Base-by-base conservation (phyloP, 2,797 vertebrate genomes). In the Galagoides demidoff region DNA sequence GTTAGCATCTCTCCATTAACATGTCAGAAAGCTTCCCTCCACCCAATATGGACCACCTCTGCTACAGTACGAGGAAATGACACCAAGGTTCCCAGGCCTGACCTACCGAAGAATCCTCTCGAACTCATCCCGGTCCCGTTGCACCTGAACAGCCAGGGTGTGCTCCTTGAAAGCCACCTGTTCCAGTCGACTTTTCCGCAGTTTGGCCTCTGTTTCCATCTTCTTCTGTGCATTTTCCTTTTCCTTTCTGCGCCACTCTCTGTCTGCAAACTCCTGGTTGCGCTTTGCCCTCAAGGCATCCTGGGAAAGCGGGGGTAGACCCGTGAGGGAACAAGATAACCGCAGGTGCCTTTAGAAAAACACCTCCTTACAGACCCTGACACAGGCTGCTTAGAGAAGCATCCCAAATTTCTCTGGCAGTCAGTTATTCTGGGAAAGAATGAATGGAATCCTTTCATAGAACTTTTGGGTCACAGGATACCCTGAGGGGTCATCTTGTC, bases 221-320 rank as follows among this genome's bases (percentile, higher is more conserved):
- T 98, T 99, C 97, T 95, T 99, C 79, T 19, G 95, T 0, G 96
- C 98, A 0, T 96, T 87, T 88, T 99, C 99, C 85, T 97, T 98
- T 93, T 99, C 99, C 85, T 99, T 99, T 31, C 82, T 98, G 74
- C 99, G 99, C 99, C 99, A 99, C 34, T 99, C 98, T 34, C 99
- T 98, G 95, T 99, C 99, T 0, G 98, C 93, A 0, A 97, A 98
- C 64, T 99, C 99, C 68, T 99, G 99, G 98, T 99, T 99, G 96
- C 99, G 99, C 73, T 98, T 99, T 84, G 99, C 99, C 23, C 99
- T 98, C 91, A 99, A 98, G 16, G 98, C 99, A n/a, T 99, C 99
- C 99, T 99, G 84, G 37, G 59, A 0, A 39, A 87, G 71, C 7
- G 14, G 12, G 12, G 45, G 43, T 0, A 4, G 5, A 25, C 49